A percentile compares a stretch with the other conserved stretches of the same genome.
Conservation (phyloP, 2,888 invertebrate species). For the Pemphredon lugubris region DNA sequence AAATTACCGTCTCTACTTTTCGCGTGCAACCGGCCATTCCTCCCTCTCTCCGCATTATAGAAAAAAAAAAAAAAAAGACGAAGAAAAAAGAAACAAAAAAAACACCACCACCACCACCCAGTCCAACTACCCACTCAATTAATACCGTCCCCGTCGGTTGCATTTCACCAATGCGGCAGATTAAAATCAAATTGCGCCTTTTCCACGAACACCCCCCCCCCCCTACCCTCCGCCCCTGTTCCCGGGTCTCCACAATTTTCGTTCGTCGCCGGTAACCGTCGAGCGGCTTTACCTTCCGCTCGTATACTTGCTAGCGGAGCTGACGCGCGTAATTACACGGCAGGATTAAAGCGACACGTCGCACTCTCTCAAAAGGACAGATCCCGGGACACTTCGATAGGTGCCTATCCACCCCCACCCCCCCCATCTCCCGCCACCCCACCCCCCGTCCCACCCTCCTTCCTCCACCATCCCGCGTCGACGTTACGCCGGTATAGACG, state of each 20-base stretch:
- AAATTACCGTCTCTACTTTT: neutral
- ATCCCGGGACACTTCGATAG: conserved; percentile 55
- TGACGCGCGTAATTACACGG: conserved; percentile 58
- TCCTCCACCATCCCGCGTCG: neutral
- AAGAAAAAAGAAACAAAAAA: too few species aligned
- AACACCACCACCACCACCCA: too few species aligned
- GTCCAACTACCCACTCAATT: conserved; percentile 15
- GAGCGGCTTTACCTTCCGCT: conserved; percentile 41
- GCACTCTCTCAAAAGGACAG: conserved; percentile 51
- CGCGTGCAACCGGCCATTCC: neutral
- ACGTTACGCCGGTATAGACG: conserved; percentile 18
- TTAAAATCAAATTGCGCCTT: conserved; percentile 50
- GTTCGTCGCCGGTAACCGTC: conserved; percentile 24
- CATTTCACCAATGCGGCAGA: conserved; percentile 21
- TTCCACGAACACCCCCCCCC: conserved; percentile 32
- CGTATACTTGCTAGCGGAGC: conserved; percentile 31
- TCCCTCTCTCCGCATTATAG: neutral
- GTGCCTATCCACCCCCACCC: conserved; percentile 38
- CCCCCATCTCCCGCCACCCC: conserved; percentile 38
- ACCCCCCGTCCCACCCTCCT: too few species aligned
- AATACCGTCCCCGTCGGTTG: conserved; percentile 22
- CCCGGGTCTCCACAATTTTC: conserved; percentile 2
- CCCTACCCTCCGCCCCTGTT: too few species aligned
- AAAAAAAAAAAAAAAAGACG: neutral
- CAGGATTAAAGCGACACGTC: conserved; percentile 60